Base-by-base conservation (phyloP, 2,888 invertebrate species). In the Gymnocheta viridis region DNA sequence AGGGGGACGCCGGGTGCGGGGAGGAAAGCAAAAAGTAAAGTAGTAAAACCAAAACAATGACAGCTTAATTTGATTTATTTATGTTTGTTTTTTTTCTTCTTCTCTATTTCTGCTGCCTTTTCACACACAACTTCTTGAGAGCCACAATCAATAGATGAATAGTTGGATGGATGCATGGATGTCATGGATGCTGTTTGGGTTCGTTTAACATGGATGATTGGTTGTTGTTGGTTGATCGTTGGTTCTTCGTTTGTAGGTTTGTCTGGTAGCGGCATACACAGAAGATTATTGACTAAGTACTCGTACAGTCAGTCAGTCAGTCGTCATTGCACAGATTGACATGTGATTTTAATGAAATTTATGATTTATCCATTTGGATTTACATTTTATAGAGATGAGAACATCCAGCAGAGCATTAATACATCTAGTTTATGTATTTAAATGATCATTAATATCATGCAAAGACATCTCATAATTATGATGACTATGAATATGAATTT, bases 41-140 rank as follows among this genome's bases (percentile, higher is more conserved):
- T 56, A 79, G 44, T 29, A 51, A 60, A 73, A 56, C 41, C 64
- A 74, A 51, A 76, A 79, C 74, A 83, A 66, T 83, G 80, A 83
- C 83, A 83, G 76, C 76, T 80, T 83, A 83, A 80, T 83, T 76
- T 83, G 83, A 83, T 83, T 83, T 83, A 83, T 83, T 82, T 78
- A 49, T 73, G 32, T 27, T 66, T 35, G n/a, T 41, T 70, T 32
- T 47, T n/a, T 62, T 73, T 17, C 3, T 17, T n/a, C 14, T 47
- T 58, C 7, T 44, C 54, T 29, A 12, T 64, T 44, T 62, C 29
- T 77, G 56, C 51, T 54, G 32, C 19, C 44, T 72, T 62, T 78
- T 70, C 74, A 74, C 41, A 54, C 29, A 54, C 54, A 41, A 44
- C 32, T 66, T 76, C 44, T 54, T 38, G 54, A 41, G 41, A 60